Base-by-base conservation (phyloP, 2,888 invertebrate species). In the Drosophila fungiperda region DNA sequence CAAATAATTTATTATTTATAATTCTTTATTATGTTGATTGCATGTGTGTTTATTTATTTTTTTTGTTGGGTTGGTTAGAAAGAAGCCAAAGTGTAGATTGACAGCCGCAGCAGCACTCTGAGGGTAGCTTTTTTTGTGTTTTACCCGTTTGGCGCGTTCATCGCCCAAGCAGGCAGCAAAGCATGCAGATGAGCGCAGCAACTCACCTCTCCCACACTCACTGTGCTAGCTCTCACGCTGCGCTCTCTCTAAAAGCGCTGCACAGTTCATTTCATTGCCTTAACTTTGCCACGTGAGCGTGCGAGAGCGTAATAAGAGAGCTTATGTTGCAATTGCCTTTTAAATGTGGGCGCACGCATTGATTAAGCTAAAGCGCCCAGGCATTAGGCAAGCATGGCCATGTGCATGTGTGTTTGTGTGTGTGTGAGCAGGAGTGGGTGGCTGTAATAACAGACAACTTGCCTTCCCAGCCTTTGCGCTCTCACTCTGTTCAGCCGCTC, bases 21-120 rank as follows among this genome's bases (percentile, higher is more conserved):
- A 45, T 55, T 60, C 54, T 57, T 60, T 66, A 61, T 59, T 60
- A 57, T 68, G 45, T 8, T 68, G 64, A 23, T 65, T 59, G 9
- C 35, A 65, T 62, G 42, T 36, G 60, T 53, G 38, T 71, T 68
- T 68, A 70, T 80, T 81, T 87, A 76, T 83, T 23, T 55, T 59
- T 33, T 68, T 68, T 68, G 78, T 84, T 82, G 81, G 50, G 78
- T 62, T 92, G 92, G 90, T 91, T 93, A 91, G 93, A 90, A 92
- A 91, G 93, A 93, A 92, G 93, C 93, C 93, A 93, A 93, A 92
- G 92, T 92, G 92, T 93, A 92, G 92, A 93, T 93, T 93, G 93
- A 92, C 90, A 90, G 90, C 82, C 73, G 62, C 63, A 79, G 82
- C 76, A 81, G 83, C 83, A 83, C 84, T 85, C 89, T 83, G 91